Evolutionary conservation across 2,113 vertebrate genomes (phyloP).

Genomic region (Sminthopsis crassicaudata): DNA sequence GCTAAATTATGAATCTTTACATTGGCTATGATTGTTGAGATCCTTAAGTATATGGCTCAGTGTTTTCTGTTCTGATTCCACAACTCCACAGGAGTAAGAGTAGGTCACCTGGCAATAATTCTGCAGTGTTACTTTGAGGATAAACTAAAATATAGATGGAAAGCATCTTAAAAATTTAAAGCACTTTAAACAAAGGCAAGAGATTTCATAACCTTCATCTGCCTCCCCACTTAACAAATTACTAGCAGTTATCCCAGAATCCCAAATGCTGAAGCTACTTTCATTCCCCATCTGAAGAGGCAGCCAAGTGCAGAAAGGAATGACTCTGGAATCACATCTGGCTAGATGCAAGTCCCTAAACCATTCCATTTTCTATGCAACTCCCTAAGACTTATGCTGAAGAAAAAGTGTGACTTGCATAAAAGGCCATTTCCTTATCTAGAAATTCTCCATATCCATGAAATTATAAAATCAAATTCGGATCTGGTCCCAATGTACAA

Average conservation of each 20-base stretch:
- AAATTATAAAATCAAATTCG: neutral
- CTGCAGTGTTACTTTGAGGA: conserved; percentile 22
- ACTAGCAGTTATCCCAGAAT: neutral
- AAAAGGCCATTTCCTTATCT: neutral
- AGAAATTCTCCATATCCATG: neutral
- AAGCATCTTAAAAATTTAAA: neutral
- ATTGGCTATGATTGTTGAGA: neutral
- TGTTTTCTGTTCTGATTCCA: conserved; percentile 11
- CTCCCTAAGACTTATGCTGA: neutral
- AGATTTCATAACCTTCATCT: neutral
- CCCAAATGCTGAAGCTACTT: neutral
- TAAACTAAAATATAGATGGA: conserved; percentile 34
- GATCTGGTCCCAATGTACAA: neutral
- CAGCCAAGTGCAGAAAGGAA: neutral
- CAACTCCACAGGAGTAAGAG: neutral
- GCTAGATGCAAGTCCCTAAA: neutral
- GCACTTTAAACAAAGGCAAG: neutral
- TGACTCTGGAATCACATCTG: neutral
- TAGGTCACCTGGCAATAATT: neutral
- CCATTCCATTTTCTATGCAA: neutral
- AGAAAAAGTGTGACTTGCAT: neutral
- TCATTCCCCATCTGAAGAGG: neutral
- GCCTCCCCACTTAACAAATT: neutral
- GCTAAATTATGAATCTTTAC: conserved; percentile 10
- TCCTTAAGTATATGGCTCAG: neutral